A percentile compares a stretch with the other conserved stretches of the same genome.
These are phyloP conservation scores for Xanthostigma xanthostigma DNA, from an alignment of 2,888 invertebrate genomes.

Conservation along the genomic window DNA sequence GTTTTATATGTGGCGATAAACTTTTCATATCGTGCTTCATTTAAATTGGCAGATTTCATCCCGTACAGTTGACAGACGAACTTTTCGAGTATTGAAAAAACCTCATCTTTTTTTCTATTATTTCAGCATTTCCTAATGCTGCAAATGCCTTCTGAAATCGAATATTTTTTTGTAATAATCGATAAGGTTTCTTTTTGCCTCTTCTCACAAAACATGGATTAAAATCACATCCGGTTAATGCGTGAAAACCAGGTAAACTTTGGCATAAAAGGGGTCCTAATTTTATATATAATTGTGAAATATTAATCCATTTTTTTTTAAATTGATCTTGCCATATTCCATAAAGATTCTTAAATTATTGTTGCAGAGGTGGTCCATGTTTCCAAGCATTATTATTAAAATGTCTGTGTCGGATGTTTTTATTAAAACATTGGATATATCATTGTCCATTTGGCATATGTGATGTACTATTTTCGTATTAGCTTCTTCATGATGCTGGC, in stretches of 20 bases:
- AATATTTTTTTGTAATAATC: background rate
- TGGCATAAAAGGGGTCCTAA: background rate
- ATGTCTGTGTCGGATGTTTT: background rate
- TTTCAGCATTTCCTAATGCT: background rate
- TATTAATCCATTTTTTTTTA: constrained; percentile 8
- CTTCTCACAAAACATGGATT: background rate
- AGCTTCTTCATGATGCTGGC: constrained; percentile 11
- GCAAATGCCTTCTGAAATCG: background rate
- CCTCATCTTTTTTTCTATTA: background rate
- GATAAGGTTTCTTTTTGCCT: background rate
- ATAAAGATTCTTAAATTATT: too few relatives aligned
- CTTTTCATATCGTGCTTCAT: constrained; percentile 1
- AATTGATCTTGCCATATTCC: background rate
- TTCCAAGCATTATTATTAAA: background rate
- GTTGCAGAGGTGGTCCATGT: background rate
- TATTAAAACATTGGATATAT: background rate
- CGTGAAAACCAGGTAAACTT: background rate
- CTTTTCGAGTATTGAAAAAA: constrained; percentile 1
- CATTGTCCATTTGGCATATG: too few relatives aligned
- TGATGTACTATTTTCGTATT: constrained; percentile 12
- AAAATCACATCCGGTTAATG: constrained; percentile 10
- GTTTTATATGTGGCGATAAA: background rate
- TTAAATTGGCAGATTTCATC: background rate
- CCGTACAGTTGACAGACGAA: constrained; percentile 3
- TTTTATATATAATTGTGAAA: constrained; percentile 9